A percentile compares a stretch with the other conserved stretches of the same genome.
phyloP scores from a whole-genome alignment of 2,888 invertebrate species.

The Callinectes sapidus region DNA sequence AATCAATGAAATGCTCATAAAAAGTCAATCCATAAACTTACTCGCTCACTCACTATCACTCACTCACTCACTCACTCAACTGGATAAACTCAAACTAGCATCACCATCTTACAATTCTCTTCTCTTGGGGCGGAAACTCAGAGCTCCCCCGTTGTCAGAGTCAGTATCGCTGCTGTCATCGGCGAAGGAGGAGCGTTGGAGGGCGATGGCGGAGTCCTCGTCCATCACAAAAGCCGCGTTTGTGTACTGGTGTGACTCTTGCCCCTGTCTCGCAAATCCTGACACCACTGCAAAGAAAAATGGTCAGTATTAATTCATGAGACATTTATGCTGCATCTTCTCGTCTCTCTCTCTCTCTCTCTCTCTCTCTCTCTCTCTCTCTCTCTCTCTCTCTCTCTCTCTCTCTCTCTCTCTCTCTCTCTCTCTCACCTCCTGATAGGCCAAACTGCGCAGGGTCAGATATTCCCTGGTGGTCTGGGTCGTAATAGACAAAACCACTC shows the following conservation, averaged over 20 bases:
- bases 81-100: too few relatives aligned
- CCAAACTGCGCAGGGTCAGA: slow-evolving; percentile 45
- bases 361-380: slow-evolving; percentile 15
- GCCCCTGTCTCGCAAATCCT: background rate
- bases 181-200: background rate
- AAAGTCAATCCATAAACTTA: background rate
- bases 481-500: slow-evolving; percentile 34
- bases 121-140: background rate
- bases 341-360: slow-evolving; percentile 15
- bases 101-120: background rate
- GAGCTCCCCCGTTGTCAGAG: background rate
- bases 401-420: slow-evolving; percentile 15
- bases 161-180: background rate
- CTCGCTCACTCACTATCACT: too few relatives aligned
- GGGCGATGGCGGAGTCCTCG: background rate
- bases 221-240: slow-evolving; percentile 32
- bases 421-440: slow-evolving; percentile 37
- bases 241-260: background rate
- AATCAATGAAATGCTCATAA: too few relatives aligned
- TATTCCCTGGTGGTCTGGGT: slow-evolving; percentile 44
- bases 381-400: slow-evolving; percentile 15
- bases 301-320: too few relatives aligned
- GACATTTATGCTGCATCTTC: too few relatives aligned
- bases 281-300: background rate
- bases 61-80: too few relatives aligned